Evolutionary conservation across 2,113 vertebrate species (phyloP).

Genomic region (Bucco capensis): DNA sequence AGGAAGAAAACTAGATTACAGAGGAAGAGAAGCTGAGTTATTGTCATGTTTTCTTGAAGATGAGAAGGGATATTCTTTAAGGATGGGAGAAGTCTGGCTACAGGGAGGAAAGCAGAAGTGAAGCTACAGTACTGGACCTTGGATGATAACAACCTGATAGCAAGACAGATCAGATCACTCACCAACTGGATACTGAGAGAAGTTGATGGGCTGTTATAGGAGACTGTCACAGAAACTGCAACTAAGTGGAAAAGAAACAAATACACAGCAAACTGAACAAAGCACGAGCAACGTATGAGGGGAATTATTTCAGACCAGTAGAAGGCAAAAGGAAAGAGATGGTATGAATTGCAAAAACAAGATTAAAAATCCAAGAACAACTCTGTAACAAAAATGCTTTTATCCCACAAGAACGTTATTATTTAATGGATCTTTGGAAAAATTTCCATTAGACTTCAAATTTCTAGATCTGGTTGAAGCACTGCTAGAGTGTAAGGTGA

Average conservation of each 20-base stretch:
- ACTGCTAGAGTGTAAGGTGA: background rate
- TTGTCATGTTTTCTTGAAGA: background rate
- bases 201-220: background rate
- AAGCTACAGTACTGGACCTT: background rate
- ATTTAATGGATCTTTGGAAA: background rate
- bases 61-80: background rate
- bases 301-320: background rate
- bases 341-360: background rate
- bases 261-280: background rate
- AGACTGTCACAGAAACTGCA: background rate
- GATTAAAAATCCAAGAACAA: no score
- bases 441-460: background rate
- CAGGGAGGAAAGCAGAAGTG: background rate
- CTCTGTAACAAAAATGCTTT: background rate
- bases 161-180: background rate
- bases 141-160: background rate
- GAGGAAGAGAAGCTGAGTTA: background rate
- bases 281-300: background rate
- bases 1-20: background rate
- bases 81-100: background rate
- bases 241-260: background rate
- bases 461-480: background rate
- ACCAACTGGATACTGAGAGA: background rate
- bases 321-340: background rate
- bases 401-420: background rate